Base-by-base conservation (phyloP, 2,797 vertebrate species). In the Lepilemur septentrionalis region DNA sequence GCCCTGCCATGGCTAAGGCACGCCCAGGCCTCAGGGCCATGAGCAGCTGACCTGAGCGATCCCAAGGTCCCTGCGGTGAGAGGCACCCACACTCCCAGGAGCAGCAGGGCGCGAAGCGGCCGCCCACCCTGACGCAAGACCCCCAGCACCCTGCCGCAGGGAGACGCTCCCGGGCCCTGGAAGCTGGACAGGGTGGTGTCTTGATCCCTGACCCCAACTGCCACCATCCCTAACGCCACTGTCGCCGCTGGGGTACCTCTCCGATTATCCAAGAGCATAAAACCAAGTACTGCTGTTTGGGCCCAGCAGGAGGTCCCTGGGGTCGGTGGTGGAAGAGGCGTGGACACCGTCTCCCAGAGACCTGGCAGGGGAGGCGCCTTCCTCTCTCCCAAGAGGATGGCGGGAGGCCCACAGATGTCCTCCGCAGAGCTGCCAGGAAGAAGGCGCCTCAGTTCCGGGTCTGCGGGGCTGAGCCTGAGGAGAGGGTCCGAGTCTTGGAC, bases 31-130 rank as follows among this genome's bases (percentile, higher is more conserved):
- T 79, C 43, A 41, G 72, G 63, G 25, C 65, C 57, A 52, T 25
- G 57, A 50, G 84, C 28, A 76, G 93, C 75, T 92, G 85, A 89
- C 94, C 93, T 65, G 55, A 93, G 55, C 67, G 12, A 91, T 63
- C 48, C 85, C 69, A 52, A 32, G 6, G 12, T 86, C 83, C 73
- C 94, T 84, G 89, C 28, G 38, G 57, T 72, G 73, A 93, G 3
- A 52, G 61, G 87, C 8, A 69, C 28, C 18, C 6, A 87, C 23
- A 48, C 59, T 84, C 76, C 4, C 1, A 94, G 89, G 84, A 81
- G 67, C 73, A 48, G 73, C 13, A 13, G 80, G 72, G 89, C 52
- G 6, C n/a, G 38, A 84, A 59, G 50, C 23, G 32, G 84, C 18
- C 46, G 73, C 41, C 72, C 67, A 23, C 23, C 46, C 28, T 48